Evolutionary conservation across 2,797 vertebrate species (phyloP), one percentile per base, ranked within the genome.

Genomic region (Phrynocephalus vlangalii): DNA sequence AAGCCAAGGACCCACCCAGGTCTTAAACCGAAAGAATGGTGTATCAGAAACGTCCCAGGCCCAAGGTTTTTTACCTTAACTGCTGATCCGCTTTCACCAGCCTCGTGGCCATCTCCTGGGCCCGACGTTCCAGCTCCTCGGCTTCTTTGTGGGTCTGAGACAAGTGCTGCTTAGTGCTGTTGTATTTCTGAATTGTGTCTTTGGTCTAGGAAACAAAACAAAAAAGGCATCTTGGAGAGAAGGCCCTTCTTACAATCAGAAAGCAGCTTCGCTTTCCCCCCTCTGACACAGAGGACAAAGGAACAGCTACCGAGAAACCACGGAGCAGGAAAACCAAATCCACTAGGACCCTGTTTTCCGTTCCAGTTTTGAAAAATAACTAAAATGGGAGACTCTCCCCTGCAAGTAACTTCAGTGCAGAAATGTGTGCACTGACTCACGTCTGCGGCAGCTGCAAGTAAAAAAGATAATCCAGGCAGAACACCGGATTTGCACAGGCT

Each of bases 1-100:
- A 33, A 33, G 33, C 33, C 60, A 20, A 63, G 10, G 60, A 63
- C 16, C 60, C 60, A 16, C 18, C 22, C 8, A 1, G 13, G 73
- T 48, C 68, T 24, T 66, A 75, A 82, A 9, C 3, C 13, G 30
- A 56, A 71, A 60, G 5, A 18, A n/a, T 11, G 18, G 66, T 10
- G 24, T 1, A 3, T 3, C n/a, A 68, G 13, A 26, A 78, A 3
- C 6, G 1, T 28, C 75, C 16, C 16, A 6, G 2, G 20, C n/a
- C 30, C 56, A 56, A 6, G 6, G 20, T n/a, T 30, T 8, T 18
- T 95, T 33, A 98, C 98, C 97, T 97, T 87, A 98, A 94, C 28
- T 97, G 96, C 90, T 97, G 96, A 90, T 97, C 95, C 15, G 97
- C 96, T 88, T 95, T 96, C 85, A 96, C 94, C 9, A 98, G 93